phyloP scores from a whole-genome alignment of 2,888 invertebrate genomes.

The Xylophagus ater region DNA sequence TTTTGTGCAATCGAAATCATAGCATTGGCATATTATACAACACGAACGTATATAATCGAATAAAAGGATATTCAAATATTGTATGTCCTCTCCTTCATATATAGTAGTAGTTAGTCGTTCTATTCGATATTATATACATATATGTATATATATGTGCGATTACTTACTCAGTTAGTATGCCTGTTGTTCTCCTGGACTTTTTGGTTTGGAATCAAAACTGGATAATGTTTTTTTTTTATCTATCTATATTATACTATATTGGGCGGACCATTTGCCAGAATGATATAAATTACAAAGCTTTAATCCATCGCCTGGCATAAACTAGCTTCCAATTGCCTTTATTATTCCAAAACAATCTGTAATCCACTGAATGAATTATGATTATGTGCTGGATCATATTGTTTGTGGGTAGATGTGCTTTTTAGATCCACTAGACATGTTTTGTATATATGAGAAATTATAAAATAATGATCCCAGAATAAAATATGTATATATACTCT shows the following conservation, averaged over 20 bases:
- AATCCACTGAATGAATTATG: constrained; percentile 23
- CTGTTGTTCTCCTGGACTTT: no score
- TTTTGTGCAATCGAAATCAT: constrained; percentile 27
- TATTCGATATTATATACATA: not conserved
- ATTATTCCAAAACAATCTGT: constrained; percentile 23
- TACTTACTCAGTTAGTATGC: no score
- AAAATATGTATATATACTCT: no score
- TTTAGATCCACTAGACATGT: no score
- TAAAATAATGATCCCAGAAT: no score
- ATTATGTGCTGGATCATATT: constrained; percentile 19
- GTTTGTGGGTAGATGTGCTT: constrained; percentile 7
- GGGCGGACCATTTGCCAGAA: constrained; percentile 16
- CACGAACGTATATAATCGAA: not conserved
- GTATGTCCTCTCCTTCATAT: no score
- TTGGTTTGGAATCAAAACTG: no score
- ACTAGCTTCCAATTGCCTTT: constrained; percentile 20
- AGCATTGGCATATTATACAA: no score
- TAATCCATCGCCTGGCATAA: constrained; percentile 20
- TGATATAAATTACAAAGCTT: constrained; percentile 17
- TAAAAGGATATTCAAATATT: not conserved
- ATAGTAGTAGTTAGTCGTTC: no score
- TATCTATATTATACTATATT: no score
- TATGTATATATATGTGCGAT: constrained; percentile 9
- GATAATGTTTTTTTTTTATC: no score
- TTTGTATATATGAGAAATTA: no score